Base-by-base conservation (phyloP, 2,888 invertebrate genomes). In the Enchytraeus crypticus region DNA sequence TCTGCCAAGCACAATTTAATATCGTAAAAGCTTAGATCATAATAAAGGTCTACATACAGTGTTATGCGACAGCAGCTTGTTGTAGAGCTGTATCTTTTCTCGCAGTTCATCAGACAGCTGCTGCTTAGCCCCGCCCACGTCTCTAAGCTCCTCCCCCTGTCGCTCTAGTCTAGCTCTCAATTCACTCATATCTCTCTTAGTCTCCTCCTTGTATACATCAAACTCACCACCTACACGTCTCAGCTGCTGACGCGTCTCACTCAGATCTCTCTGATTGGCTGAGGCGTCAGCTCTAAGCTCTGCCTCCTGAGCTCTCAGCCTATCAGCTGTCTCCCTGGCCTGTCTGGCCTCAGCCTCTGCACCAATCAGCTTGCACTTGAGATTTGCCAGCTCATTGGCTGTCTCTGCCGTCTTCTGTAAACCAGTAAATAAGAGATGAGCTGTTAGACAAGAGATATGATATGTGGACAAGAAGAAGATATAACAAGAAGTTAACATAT, bases 361-460 rank as follows among this genome's bases (percentile, higher is more conserved):
- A n/a, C 45, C n/a, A 21, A 30, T 30, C 21, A 62, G 53, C 38
- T 59, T 46, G 51, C 27, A 47, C 27, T 53, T 53, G 45, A 63
- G 43, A 30, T 65, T 62, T 18, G 32, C 8, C 4, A 65, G 38
- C 45, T 66, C 61, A 33, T 51, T 62, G 32, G 64, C 66, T 23
- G 56, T 49, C 5, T 51, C 32, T 4, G 47, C 57, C 4, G 63
- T 56, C 62, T 65, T 66, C 69, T 68, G 56, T 45, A 32, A 53
- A 34, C 21, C 14, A 27, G 23, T 23, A 51, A 14, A 46, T n/a
- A n/a, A n/a, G n/a, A n/a, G n/a, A n/a, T n/a, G n/a, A n/a, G n/a
- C n/a, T n/a, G n/a, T n/a, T n/a, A n/a, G n/a, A n/a, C n/a, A n/a
- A n/a, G n/a, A n/a, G n/a, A n/a, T n/a, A n/a, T n/a, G n/a, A n/a